A percentile compares a stretch with the other conserved stretches of the same genome.
Conservation (phyloP, 2,113 vertebrate genomes). For the Sporophila hypoxantha region DNA sequence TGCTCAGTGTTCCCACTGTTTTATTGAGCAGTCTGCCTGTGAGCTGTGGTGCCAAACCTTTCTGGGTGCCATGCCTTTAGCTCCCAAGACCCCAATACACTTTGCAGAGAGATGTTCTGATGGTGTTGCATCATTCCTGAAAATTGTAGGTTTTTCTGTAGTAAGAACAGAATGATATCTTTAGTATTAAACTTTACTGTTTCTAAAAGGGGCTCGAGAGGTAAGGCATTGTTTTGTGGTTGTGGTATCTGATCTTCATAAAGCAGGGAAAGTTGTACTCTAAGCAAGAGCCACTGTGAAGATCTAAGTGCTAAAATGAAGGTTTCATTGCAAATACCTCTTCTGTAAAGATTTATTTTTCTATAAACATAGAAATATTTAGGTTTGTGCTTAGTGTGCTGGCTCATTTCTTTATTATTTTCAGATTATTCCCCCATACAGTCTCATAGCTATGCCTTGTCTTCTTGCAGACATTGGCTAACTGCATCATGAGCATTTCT, state of each 20-base stretch:
- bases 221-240: not conserved
- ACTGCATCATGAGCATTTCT: not conserved
- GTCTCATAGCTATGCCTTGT: not conserved
- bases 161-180: not conserved
- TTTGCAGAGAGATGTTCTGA: not conserved
- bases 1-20: not conserved
- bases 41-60: not conserved
- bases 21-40: not conserved
- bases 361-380: not conserved
- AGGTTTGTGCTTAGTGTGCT: not conserved
- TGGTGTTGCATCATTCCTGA: not conserved
- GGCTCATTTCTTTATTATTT: not conserved
- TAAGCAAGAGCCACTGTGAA: not conserved
- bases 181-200: not conserved
- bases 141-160: not conserved
- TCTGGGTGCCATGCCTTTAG: not conserved
- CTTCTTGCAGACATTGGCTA: not conserved
- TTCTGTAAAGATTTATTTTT: not conserved
- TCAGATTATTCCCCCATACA: not conserved
- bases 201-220: not conserved
- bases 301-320: not conserved
- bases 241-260: not conserved
- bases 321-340: not conserved
- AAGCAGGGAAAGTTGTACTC: not conserved
- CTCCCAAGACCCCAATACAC: not conserved